Percentiles rank a stretch among this genome's conserved stretches.
These are phyloP conservation scores for Drosophila merina DNA, from an alignment of 2,888 invertebrate species.

Conservation along the genomic window DNA sequence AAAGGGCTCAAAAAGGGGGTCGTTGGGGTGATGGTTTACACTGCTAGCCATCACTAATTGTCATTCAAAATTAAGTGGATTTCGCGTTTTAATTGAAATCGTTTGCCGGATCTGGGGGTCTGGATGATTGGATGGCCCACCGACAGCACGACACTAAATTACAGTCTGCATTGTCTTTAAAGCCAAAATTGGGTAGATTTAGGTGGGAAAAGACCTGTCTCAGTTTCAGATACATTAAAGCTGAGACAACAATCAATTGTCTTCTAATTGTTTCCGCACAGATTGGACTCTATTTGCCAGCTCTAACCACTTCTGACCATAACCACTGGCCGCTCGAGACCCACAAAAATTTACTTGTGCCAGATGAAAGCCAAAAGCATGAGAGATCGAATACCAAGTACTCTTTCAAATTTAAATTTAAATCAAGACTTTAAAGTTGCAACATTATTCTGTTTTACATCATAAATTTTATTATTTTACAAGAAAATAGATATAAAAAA, in stretches of 20 bases:
- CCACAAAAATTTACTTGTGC: slow-evolving; percentile 33
- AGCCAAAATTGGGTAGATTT: slow-evolving; percentile 53
- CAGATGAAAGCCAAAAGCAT: slow-evolving; percentile 26
- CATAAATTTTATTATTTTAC: too few relatives aligned
- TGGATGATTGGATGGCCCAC: slow-evolving; percentile 11
- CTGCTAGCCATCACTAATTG: slow-evolving; percentile 69
- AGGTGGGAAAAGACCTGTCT: slow-evolving; percentile 1
- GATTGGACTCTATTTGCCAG: slow-evolving; percentile 38
- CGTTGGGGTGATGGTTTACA: slow-evolving; percentile 43
- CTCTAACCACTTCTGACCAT: slow-evolving; percentile 12
- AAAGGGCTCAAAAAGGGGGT: slow-evolving; percentile 3
- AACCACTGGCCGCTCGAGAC: slow-evolving; percentile 34
- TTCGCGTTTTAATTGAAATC: slow-evolving; percentile 72
- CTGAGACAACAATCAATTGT: slow-evolving; percentile 37
- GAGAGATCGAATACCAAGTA: not conserved
- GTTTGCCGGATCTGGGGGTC: slow-evolving; percentile 34
- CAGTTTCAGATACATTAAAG: slow-evolving; percentile 19
- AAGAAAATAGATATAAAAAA: too few relatives aligned
- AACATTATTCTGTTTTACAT: too few relatives aligned
- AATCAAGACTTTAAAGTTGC: too few relatives aligned
- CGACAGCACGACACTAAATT: slow-evolving; percentile 15
- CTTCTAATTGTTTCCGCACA: slow-evolving; percentile 36
- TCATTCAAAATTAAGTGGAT: slow-evolving; percentile 76
- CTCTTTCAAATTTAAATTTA: not conserved
- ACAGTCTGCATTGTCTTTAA: slow-evolving; percentile 47